These are phyloP conservation scores for Gobius niger DNA, from an alignment of 2,113 vertebrate genomes.

Conservation along the genomic window DNA sequence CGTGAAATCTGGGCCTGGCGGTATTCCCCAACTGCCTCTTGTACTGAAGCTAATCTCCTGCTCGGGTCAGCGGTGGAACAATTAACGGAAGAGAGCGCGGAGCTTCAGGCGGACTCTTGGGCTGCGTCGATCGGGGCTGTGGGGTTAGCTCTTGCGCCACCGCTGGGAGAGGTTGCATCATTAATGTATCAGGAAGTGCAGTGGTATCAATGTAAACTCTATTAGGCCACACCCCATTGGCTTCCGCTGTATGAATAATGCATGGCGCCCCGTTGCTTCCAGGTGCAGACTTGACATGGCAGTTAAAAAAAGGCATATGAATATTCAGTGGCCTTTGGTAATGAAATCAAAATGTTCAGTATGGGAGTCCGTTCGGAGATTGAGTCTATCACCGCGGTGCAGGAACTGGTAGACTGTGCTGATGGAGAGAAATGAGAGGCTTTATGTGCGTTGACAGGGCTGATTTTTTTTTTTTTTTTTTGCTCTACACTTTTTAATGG, in stretches of 20 bases:
- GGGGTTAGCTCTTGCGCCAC: constrained; percentile 57
- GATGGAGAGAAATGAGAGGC: constrained; percentile 79
- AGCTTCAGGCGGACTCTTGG: constrained; percentile 41
- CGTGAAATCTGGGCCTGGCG: constrained; percentile 41
- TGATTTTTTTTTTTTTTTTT: constrained; percentile 50
- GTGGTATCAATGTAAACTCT: constrained; percentile 67
- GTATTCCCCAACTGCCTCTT: constrained; percentile 41
- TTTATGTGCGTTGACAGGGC: constrained; percentile 78
- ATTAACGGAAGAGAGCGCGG: constrained; percentile 64
- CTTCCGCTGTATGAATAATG: constrained; percentile 76
- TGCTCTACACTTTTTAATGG: constrained; percentile 75
- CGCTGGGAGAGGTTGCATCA: constrained; percentile 65
- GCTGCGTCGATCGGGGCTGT: constrained; percentile 40
- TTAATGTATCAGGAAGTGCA: constrained; percentile 71
- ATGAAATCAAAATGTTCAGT: constrained; percentile 79
- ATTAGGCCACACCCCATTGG: constrained; percentile 76
- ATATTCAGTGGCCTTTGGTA: constrained; percentile 78
- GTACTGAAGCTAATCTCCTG: constrained; percentile 56
- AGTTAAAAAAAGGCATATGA: constrained; percentile 69
- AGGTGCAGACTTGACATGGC: constrained; percentile 71
- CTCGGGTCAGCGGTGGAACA: constrained; percentile 61
- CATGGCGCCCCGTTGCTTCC: constrained; percentile 67
- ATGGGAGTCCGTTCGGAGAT: constrained; percentile 71
- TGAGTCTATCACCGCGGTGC: constrained; percentile 66
- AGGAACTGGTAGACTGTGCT: constrained; percentile 73